These are phyloP conservation scores for Platycnemis pennipes DNA, from an alignment of 2,888 invertebrate genomes.

Conservation along the genomic window DNA sequence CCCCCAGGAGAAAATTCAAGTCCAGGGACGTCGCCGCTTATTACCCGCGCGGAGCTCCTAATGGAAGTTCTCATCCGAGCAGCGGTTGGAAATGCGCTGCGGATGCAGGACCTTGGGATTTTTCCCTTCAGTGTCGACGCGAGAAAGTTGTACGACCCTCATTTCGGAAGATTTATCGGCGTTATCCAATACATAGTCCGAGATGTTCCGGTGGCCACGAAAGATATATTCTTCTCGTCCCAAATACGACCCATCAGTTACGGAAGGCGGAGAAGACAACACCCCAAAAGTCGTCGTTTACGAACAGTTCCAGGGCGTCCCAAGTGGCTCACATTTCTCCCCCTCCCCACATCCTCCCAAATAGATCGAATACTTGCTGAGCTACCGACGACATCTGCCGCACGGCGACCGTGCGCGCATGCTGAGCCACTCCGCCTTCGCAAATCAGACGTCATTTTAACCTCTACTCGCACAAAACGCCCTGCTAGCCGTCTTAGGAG, in stretches of 20 bases:
- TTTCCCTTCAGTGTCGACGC: background rate
- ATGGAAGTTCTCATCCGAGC: background rate
- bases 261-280: background rate
- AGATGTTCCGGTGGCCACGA: background rate
- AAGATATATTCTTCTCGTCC: background rate
- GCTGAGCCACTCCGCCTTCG: too few relatives aligned
- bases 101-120: conserved; percentile 4
- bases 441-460: too few relatives aligned
- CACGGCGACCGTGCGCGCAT: too few relatives aligned
- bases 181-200: background rate
- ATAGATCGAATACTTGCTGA: background rate
- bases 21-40: background rate
- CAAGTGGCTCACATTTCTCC: background rate
- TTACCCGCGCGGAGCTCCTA: background rate
- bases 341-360: background rate
- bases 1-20: background rate
- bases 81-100: background rate
- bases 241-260: background rate
- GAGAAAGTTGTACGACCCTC: conserved; percentile 22
- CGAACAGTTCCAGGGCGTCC: background rate
- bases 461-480: too few relatives aligned
- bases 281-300: background rate
- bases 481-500: too few relatives aligned
- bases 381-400: background rate
- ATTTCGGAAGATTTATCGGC: conserved; percentile 29